Evolutionary conservation across 2,113 vertebrate species (phyloP).

Genomic region (Chauna torquata): DNA sequence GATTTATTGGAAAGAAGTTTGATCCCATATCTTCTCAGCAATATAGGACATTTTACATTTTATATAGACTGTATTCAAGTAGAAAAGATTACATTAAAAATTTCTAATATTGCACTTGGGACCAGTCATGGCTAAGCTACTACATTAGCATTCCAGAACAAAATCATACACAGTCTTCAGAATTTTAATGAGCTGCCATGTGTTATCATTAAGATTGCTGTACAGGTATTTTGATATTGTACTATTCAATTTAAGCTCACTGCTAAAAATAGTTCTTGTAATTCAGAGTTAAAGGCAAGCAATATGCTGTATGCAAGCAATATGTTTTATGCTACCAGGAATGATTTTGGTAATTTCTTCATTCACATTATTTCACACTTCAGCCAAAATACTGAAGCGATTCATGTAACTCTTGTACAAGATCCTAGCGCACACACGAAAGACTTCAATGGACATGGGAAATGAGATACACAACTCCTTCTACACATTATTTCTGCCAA

Average conservation of each 20-base stretch:
- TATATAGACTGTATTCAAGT: conserved; percentile 66
- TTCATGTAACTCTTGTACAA: conserved; percentile 12
- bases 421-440: not conserved
- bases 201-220: not conserved
- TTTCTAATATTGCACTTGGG: conserved; percentile 64
- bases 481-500: not conserved
- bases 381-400: not conserved
- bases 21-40: conserved; percentile 66
- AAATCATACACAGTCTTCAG: conserved; percentile 4
- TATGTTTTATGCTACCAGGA: not conserved
- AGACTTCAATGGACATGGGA: not conserved
- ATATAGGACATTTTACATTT: conserved; percentile 61
- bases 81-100: conserved; percentile 68
- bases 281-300: conserved; percentile 17
- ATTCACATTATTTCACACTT: conserved; percentile 52
- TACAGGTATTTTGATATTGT: not conserved
- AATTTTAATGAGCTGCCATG: not conserved
- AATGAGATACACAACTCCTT: not conserved
- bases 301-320: not conserved
- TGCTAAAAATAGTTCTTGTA: not conserved
- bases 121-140: conserved; percentile 57
- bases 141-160: conserved; percentile 39
- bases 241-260: not conserved
- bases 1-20: conserved; percentile 75
- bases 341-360: conserved; percentile 26